Evolutionary conservation across 1,140 invertebrate species (phyloP), one percentile per base, ranked within the genome.

Genomic region (Stegodyphus mimosarum): DNA sequence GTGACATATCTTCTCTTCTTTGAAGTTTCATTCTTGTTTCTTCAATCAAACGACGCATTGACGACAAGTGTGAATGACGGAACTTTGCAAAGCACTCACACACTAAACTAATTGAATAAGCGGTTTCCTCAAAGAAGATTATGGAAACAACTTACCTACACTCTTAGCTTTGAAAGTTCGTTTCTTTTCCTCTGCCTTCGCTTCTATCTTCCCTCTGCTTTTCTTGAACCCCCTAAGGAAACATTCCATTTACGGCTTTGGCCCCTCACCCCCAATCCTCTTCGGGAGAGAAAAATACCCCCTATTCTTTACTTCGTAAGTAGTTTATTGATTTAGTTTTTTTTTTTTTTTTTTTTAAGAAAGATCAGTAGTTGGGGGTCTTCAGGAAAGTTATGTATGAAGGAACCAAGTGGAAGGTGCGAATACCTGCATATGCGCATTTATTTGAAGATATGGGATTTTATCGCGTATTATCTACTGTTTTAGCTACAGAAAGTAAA

Each of bases 211-310:
- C 75, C 60, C 49, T 60, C 64, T 49, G 48, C 52, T 63, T n/a
- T 52, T 3, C 79, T 2, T 53, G 15, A 66, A 71, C 48, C 79
- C 71, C 79, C 33, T 13, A 52, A 77, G 71, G 79, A 63, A 67
- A 64, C 79, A 74, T 83, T 83, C 79, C 79, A 83, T 83, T 83
- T 83, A 66, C 79, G 49, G 79, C 79, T 83, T 83, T 83, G 53
- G 53, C 71, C 17, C 60, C 60, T 74, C 70, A 80, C 66, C 77
- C 67, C 55, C 11, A 13, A 70, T 17, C 77, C 66, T 9, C 64
- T 17, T 9, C 17, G n/a, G 48, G n/a, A 33, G 50, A 48, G 66
- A 17, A 52, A 64, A 69, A 69, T 50, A 18, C 66, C 51, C 63
- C 51, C 51, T 77, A 9, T 67, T 71, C 67, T 79, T 79, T 79